phyloP scores from a whole-genome alignment of 2,888 invertebrate species.

The Drosophila robusta region DNA sequence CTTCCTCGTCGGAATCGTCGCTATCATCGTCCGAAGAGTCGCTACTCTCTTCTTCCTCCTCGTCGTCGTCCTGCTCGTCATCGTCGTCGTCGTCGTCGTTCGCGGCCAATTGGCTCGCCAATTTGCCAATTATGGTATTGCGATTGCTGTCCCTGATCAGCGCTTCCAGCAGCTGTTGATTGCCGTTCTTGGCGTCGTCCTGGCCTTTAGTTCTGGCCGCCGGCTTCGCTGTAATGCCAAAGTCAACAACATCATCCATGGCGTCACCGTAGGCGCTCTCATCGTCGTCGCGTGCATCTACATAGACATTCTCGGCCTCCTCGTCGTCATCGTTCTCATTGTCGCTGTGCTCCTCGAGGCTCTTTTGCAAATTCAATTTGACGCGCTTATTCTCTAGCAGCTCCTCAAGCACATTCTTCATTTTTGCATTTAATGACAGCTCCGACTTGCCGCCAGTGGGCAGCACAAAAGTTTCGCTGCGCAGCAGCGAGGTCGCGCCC shows the following conservation, averaged over 20 bases:
- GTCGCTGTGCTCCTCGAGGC: constrained; percentile 82
- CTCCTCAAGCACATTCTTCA: constrained; percentile 85
- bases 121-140: constrained; percentile 75
- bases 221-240: constrained; percentile 43
- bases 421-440: constrained; percentile 85
- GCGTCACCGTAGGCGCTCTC: constrained; percentile 72
- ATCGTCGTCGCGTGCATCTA: constrained; percentile 66
- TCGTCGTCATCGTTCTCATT: constrained; percentile 59
- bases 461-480: constrained; percentile 81
- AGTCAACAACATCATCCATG: constrained; percentile 76
- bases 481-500: constrained; percentile 66
- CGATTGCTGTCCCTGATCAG: constrained; percentile 81
- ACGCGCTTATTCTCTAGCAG: constrained; percentile 85
- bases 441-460: constrained; percentile 65
- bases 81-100: constrained; percentile 55
- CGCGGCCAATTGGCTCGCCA: constrained; percentile 63
- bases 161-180: constrained; percentile 79
- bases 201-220: constrained; percentile 36
- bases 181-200: constrained; percentile 78
- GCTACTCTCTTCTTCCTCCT: constrained; percentile 75
- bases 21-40: constrained; percentile 73
- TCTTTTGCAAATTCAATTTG: constrained; percentile 85
- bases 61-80: constrained; percentile 65
- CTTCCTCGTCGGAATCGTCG: constrained; percentile 74
- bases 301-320: constrained; percentile 63